Base-by-base conservation (phyloP, 2,888 invertebrate genomes). In the Torymus aiolomorphi region DNA sequence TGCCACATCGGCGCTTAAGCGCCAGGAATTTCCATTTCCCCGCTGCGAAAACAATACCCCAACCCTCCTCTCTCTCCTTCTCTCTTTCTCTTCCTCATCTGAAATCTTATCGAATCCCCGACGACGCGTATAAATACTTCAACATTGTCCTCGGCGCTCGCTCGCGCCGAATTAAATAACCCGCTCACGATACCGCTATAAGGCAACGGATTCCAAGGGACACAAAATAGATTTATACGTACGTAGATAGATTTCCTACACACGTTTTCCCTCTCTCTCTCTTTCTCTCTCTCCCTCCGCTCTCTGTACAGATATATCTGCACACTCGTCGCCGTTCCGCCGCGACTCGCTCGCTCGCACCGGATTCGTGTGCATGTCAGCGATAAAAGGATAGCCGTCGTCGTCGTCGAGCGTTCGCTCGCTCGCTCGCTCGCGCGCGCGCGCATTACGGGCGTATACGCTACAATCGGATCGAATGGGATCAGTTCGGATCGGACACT, bases 391-490 rank as follows among this genome's bases (percentile, higher is more conserved):
- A 80, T 82, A 75, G 79, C 67, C 78, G 73, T 75, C 70, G 13
- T 42, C 72, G 14, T 51, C 42, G 13, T 56, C 54, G 13, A 14
- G 13, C 54, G 14, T 12, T 42, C 8, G 14, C 54, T 56, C 1
- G 4, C 13, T 42, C 8, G 14, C 54, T 56, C 1, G 4, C 13
- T 54, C 14, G 3, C 54, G 54, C 14, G 31, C 14, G 24, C 42
- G 73, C 56, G 80, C 66, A 51, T 61, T 63, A 54, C 56, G 69
- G 49, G 49, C 24, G 54, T 51, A 12, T 61, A 12, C 42, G 24
- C 59, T 67, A 73, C 81, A 78, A 81, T 81, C 81, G 78, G 81
- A 78, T 81, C 78, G 74, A 76, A 73, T 74, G 76, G 78, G 78
- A 79, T 79, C 79, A 74, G 79, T 66, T 62, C 66, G 71, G 71